A percentile compares a stretch with the other conserved stretches of the same genome.
These are phyloP conservation scores for Apocrypta bakeri DNA, from an alignment of 1,140 invertebrate genomes.

Conservation along the genomic window DNA sequence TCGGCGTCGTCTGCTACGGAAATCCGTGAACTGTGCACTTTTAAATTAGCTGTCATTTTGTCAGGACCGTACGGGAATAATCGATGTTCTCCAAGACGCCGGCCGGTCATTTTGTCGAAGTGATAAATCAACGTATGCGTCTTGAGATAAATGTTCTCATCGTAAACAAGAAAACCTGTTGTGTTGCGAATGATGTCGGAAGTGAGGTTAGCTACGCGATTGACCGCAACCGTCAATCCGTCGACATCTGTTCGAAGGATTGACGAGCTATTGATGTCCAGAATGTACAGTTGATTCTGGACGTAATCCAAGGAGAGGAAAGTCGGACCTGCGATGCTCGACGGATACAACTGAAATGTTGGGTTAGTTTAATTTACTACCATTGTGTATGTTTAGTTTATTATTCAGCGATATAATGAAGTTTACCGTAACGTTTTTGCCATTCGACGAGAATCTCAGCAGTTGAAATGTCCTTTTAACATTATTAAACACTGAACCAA, in stretches of 20 bases:
- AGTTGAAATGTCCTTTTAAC: neutral
- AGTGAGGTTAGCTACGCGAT: neutral
- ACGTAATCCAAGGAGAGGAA: slow-evolving; percentile 7
- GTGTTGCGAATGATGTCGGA: neutral
- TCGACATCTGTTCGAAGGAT: neutral
- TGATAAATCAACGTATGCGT: neutral
- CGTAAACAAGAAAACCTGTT: slow-evolving; percentile 21
- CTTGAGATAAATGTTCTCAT: neutral
- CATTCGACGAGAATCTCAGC: neutral
- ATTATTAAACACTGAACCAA: slow-evolving; percentile 2
- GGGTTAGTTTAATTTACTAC: neutral
- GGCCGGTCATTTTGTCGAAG: neutral
- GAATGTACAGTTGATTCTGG: neutral
- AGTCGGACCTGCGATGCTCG: neutral
- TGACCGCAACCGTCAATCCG: neutral
- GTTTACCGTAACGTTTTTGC: slow-evolving; percentile 5
- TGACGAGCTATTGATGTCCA: neutral
- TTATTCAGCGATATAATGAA: neutral
- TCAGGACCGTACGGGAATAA: neutral
- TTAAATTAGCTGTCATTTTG: neutral
- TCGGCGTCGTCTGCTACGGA: neutral
- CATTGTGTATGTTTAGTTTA: neutral
- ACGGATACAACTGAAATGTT: neutral
- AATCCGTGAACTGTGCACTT: neutral
- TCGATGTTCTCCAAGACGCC: neutral